phyloP scores from a whole-genome alignment of 1,140 invertebrate genomes.

The Tyrophagus putrescentiae region DNA sequence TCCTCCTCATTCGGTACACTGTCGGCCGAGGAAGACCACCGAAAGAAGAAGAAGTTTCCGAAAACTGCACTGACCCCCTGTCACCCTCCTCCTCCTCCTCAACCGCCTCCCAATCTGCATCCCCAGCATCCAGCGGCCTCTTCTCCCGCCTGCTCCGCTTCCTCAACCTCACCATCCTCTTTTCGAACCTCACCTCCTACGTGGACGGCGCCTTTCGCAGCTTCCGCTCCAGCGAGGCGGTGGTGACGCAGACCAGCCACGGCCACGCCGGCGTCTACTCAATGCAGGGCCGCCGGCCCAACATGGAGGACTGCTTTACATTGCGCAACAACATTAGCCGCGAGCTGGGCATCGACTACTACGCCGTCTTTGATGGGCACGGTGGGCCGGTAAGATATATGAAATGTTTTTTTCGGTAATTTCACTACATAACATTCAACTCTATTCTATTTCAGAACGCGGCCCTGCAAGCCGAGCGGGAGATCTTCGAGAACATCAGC shows the following conservation, averaged over 20 bases:
- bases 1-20: background rate
- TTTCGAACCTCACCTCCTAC: background rate
- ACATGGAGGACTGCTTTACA: slow-evolving; percentile 78
- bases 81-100: background rate
- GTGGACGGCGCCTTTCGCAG: background rate
- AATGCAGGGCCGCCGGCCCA: slow-evolving; percentile 64
- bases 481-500: slow-evolving; percentile 62
- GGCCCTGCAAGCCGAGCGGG: slow-evolving; percentile 18
- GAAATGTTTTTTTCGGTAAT: background rate
- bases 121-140: background rate
- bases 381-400: slow-evolving; percentile 56
- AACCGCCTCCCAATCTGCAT: background rate
- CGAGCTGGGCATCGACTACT: slow-evolving; percentile 55
- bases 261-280: slow-evolving; percentile 64
- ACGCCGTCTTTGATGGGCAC: slow-evolving; percentile 86
- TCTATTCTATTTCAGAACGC: slow-evolving; percentile 17
- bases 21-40: no score
- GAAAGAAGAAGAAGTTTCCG: no score
- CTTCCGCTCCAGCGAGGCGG: slow-evolving; percentile 37
- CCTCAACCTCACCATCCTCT: slow-evolving; percentile 9
- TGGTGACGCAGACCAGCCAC: slow-evolving; percentile 59
- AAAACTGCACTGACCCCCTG: no score
- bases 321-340: slow-evolving; percentile 41
- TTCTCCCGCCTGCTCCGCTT: background rate
- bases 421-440: slow-evolving; percentile 10